These are phyloP conservation scores for Drepana falcataria DNA, from an alignment of 2,888 invertebrate genomes.

Conservation along the genomic window DNA sequence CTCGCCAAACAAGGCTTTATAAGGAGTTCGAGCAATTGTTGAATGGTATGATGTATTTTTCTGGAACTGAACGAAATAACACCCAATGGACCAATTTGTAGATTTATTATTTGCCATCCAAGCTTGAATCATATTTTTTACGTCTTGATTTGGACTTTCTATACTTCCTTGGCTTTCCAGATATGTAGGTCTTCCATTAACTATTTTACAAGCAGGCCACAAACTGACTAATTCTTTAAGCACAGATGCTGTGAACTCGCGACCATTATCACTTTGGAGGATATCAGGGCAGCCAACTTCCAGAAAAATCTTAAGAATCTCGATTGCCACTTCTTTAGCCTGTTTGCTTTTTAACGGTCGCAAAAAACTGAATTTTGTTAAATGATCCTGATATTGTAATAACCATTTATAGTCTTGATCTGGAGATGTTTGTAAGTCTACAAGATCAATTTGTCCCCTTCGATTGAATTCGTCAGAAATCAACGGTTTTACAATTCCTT, in stretches of 20 bases:
- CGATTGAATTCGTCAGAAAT: constrained; percentile 27
- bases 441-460: constrained; percentile 33
- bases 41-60: constrained; percentile 24
- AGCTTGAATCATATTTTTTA: constrained; percentile 24
- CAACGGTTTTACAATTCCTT: constrained; percentile 25
- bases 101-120: constrained; percentile 32
- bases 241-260: too few species aligned
- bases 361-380: constrained; percentile 31
- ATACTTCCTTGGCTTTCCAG: constrained; percentile 15
- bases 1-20: constrained; percentile 23
- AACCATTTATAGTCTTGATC: constrained; percentile 36
- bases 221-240: constrained; percentile 15
- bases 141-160: constrained; percentile 21
- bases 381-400: constrained; percentile 33
- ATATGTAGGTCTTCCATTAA: constrained; percentile 18
- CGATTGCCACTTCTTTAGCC: constrained; percentile 28
- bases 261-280: too few species aligned
- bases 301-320: constrained; percentile 25
- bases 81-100: constrained; percentile 27
- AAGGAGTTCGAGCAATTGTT: constrained; percentile 23
- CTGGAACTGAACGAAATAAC: constrained; percentile 24
- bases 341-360: constrained; percentile 24
- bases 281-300: too few species aligned
- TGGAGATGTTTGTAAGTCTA: constrained; percentile 15
- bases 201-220: constrained; percentile 21